phyloP scores from a whole-genome alignment of 2,113 vertebrate species.

The Sigmodon hispidus region DNA sequence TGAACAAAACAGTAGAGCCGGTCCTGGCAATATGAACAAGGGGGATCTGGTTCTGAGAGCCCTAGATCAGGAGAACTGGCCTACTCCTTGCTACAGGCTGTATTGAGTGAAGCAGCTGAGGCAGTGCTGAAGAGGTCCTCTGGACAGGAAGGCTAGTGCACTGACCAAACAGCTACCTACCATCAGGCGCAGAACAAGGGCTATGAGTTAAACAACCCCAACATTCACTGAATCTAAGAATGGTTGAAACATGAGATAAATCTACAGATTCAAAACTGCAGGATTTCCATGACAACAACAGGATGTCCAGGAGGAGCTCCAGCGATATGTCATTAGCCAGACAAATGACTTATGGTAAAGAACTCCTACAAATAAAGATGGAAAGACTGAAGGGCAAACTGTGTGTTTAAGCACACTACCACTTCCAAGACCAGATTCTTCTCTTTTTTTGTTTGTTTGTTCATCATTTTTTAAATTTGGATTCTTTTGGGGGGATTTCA shows the following conservation, averaged over 20 bases:
- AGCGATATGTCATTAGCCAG: not conserved
- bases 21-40: not conserved
- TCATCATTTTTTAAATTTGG: not conserved
- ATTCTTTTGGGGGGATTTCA: not conserved
- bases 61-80: not conserved
- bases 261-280: not conserved
- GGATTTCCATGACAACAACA: not conserved
- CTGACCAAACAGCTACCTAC: not conserved
- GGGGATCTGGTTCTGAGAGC: not conserved
- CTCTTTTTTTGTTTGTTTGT: not conserved
- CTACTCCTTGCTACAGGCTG: not conserved
- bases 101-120: not conserved
- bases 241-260: not conserved
- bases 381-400: not conserved
- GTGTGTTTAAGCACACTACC: not conserved
- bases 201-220: not conserved
- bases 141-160: not conserved
- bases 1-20: not conserved
- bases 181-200: not conserved
- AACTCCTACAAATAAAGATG: not conserved
- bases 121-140: not conserved
- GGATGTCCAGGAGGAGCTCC: not conserved
- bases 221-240: not conserved
- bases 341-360: not conserved
- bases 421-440: not conserved